phyloP scores from a whole-genome alignment of 2,888 invertebrate species.

The Orchesellides sinensis region DNA sequence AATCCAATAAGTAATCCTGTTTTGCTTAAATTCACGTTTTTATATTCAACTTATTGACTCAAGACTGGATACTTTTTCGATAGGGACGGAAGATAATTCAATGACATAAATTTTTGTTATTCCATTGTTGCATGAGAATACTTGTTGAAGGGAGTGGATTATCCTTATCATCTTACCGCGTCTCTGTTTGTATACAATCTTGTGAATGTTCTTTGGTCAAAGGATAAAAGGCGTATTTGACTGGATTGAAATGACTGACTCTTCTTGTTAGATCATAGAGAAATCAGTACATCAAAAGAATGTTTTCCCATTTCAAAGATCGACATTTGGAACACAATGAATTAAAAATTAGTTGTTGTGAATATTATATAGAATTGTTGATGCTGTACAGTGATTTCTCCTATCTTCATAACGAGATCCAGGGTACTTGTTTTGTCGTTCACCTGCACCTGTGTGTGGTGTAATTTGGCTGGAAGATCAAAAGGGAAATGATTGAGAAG shows the following conservation, averaged over 20 bases:
- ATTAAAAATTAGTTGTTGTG: background rate
- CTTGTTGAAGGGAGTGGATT: conserved; percentile 34
- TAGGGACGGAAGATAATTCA: conserved; percentile 28
- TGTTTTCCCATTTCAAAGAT: background rate
- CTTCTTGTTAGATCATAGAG: too few species aligned
- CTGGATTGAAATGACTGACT: background rate
- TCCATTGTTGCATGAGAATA: conserved; percentile 30
- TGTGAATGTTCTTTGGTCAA: background rate
- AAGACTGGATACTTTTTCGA: conserved; percentile 31
- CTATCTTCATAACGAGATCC: background rate
- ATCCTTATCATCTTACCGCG: background rate
- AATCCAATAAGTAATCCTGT: conserved; percentile 25
- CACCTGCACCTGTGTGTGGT: too few species aligned
- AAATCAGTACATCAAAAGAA: too few species aligned
- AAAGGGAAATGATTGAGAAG: background rate
- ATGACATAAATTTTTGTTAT: conserved; percentile 44
- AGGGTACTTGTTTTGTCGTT: background rate
- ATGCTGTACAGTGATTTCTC: background rate
- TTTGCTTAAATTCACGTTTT: background rate
- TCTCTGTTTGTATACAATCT: background rate
- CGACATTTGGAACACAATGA: background rate
- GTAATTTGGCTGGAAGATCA: background rate
- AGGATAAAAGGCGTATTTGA: background rate
- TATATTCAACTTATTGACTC: conserved; percentile 25
- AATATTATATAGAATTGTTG: background rate